Conservation (phyloP, 2,797 vertebrate species). For the Semotilus atromaculatus region DNA sequence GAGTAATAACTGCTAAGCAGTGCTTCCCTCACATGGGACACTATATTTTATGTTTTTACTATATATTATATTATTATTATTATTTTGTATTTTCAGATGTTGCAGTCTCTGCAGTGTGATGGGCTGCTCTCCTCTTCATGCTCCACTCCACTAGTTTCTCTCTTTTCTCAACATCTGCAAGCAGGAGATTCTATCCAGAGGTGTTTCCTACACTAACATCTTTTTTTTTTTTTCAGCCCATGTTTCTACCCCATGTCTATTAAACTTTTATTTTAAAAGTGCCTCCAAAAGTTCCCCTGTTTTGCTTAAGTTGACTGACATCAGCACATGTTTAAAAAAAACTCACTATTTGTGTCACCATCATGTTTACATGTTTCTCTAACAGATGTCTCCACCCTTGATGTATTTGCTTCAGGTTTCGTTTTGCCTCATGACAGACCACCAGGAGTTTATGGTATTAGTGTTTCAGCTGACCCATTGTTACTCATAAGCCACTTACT, state of each 20-base stretch:
- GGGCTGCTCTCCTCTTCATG: not conserved
- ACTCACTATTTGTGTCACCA: conserved; percentile 3
- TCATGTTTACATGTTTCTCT: conserved; percentile 30
- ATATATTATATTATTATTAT: not conserved
- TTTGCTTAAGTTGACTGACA: not conserved
- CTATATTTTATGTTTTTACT: too few relatives aligned
- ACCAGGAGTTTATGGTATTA: conserved; percentile 5
- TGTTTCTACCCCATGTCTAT: not conserved
- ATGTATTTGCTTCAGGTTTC: conserved; percentile 20
- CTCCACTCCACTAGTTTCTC: conserved; percentile 42
- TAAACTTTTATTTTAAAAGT: conserved; percentile 11
- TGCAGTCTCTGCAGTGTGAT: conserved; percentile 33
- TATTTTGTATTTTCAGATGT: conserved; percentile 32
- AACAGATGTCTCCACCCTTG: not conserved
- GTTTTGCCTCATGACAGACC: conserved; percentile 17
- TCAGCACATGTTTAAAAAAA: not conserved
- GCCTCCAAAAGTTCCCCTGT: not conserved
- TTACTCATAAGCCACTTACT: conserved; percentile 23
- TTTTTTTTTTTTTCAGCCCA: not conserved
- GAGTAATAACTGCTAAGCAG: too few relatives aligned
- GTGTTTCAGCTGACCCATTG: conserved; percentile 5
- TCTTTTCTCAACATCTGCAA: conserved; percentile 24
- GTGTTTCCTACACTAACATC: conserved; percentile 40
- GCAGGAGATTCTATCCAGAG: not conserved
- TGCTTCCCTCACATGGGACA: too few relatives aligned